Evolutionary conservation across 1,140 invertebrate species (phyloP), one percentile per base, ranked within the genome.

Genomic region (Caenorhabditis briggsae): DNA sequence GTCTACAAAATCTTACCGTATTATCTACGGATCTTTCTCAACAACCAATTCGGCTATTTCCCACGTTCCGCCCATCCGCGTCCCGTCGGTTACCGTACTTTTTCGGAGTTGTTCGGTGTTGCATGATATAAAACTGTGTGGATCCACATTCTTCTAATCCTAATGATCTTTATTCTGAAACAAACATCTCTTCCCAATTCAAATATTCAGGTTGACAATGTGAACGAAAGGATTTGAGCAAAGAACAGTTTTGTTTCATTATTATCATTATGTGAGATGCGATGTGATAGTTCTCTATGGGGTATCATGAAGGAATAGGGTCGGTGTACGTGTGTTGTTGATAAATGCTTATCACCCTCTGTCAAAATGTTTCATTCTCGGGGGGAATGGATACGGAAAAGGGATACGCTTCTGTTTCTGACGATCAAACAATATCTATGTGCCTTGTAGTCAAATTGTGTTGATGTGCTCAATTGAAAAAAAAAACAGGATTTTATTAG

Each of bases 251-350:
- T 70, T 61, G 59, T 11, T n/a, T 58, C 16, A n/a, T 58, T 20
- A 58, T 58, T 5, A n/a, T 53, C 9, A 12, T 53, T 16, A 53
- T 53, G 50, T 8, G n/a, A 20, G 5, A 5, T 11, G 46, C 53
- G 12, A 23, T 11, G 70, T 78, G 70, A 78, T 78, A 78, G 70
- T 78, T 50, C 70, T 78, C 23, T 78, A n/a, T 9, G 23, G 9
- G n/a, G 46, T 78, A 78, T 78, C 70, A 78, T 78, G n/a, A 78
- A 41, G 20, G 43, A 78, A 78, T 43, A 43, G 53, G 70, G 70
- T 78, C 70, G 70, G 25, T 48, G 70, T 78, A 78, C 46, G 70
- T 33, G 61, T 78, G 70, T 78, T 78, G 70, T 78, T 50, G 70
- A 78, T 78, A 53, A 50, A 25, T 78, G 70, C 70, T 78, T 78